Evolutionary conservation across 2,797 vertebrate genomes (phyloP), one percentile per base, ranked within the genome.

Genomic region (Urophycis tenuis): DNA sequence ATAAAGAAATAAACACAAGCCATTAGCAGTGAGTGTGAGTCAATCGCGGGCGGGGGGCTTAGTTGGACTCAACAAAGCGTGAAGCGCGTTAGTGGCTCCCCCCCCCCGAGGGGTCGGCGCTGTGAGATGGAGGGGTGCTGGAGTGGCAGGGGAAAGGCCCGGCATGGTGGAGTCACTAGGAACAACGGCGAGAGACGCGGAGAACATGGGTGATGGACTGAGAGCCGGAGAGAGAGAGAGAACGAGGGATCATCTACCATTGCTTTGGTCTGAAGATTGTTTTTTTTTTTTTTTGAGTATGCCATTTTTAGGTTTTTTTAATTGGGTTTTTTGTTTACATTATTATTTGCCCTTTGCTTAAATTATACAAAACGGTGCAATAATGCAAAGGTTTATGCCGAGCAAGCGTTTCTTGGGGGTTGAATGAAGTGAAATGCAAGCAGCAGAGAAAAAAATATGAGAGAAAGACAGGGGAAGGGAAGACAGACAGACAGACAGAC

Each of bases 61-160:
- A 90, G 91, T 82, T 84, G 82, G 84, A 91, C 88, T 90, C 90
- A 92, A 91, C 89, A 91, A 92, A 91, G 90, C 90, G 89, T 90
- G 89, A 90, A 92, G 89, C 86, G 91, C 89, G 91, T 91, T 90
- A 90, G 86, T n/a, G n/a, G n/a, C n/a, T n/a, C 73, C 6, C 80
- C 81, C 14, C 85, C 88, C 88, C 87, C 67, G 64, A 77, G 87
- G 90, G 87, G 84, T 76, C 17, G 87, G 89, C 25, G 53, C 89
- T 91, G 88, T 88, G 87, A 90, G 87, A 90, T 90, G 80, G 89
- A 88, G 80, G 85, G 86, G 85, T 89, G 75, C 67, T 85, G 74
- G 83, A 79, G 82, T 77, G 87, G 75, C 81, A 74, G 17, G 80
- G 88, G 83, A n/a, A n/a, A 77, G 79, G 83, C 76, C 80, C 5